Evolutionary conservation across 2,888 invertebrate species (phyloP).

Genomic region (Brachycybe producta): DNA sequence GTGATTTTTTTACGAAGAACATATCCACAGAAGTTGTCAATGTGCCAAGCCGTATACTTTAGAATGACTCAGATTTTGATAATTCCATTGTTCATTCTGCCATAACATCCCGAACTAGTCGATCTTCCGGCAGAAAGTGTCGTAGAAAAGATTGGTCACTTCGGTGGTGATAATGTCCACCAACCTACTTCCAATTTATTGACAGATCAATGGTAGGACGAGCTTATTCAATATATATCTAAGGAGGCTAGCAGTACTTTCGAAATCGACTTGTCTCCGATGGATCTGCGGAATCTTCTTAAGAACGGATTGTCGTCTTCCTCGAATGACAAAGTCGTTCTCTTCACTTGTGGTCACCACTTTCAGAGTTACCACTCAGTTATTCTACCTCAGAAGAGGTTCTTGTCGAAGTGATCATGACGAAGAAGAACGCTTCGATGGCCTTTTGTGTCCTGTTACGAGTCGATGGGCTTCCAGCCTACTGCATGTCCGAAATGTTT

Average conservation of each 20-base stretch:
- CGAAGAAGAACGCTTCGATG: constrained; percentile 5
- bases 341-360: constrained; percentile 19
- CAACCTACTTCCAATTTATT: neutral
- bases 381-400: constrained; percentile 13
- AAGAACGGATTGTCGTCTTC: neutral
- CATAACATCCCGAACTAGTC: neutral
- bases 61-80: constrained; percentile 26
- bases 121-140: neutral
- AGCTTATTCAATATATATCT: neutral
- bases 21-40: too few species aligned
- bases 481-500: constrained; percentile 19
- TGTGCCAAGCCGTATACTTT: too few species aligned
- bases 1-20: too few species aligned
- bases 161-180: neutral
- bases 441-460: constrained; percentile 16
- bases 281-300: neutral
- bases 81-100: constrained; percentile 42
- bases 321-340: neutral
- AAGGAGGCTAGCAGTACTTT: neutral
- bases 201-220: neutral
- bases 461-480: constrained; percentile 12
- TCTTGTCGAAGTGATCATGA: neutral
- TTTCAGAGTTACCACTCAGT: neutral
- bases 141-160: neutral
- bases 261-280: neutral